phyloP scores from a whole-genome alignment of 2,888 invertebrate genomes.

The Lycocerus yunnanus region DNA sequence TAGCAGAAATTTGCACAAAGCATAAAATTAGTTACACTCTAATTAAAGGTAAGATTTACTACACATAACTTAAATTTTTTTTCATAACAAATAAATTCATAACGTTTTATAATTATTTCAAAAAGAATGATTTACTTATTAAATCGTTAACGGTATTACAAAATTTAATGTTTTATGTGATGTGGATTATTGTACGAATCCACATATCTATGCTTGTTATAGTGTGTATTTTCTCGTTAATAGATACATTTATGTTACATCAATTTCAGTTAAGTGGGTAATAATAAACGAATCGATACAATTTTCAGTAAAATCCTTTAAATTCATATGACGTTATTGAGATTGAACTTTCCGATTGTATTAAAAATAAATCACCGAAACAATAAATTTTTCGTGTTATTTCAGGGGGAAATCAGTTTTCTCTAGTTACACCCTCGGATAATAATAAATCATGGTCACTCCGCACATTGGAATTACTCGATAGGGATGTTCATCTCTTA shows the following conservation, averaged over 20 bases:
- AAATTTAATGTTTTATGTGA: neutral
- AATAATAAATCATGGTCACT: conserved; percentile 41
- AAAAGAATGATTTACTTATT: neutral
- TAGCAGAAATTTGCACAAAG: conserved; percentile 57
- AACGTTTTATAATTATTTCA: too few relatives aligned
- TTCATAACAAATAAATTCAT: neutral
- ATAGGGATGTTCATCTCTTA: conserved; percentile 35
- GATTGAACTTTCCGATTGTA: conserved; percentile 2
- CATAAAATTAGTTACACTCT: conserved; percentile 58
- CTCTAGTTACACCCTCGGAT: conserved; percentile 38
- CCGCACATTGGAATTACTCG: conserved; percentile 50
- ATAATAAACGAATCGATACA: neutral
- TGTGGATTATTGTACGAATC: neutral
- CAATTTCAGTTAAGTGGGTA: neutral
- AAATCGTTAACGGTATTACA: neutral
- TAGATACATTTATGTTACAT: neutral
- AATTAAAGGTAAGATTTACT: conserved; percentile 50
- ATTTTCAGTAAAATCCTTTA: neutral
- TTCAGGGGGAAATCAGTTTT: conserved; percentile 35
- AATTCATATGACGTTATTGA: conserved; percentile 4
- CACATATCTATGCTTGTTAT: neutral
- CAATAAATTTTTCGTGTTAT: conserved; percentile 8
- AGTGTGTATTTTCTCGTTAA: neutral
- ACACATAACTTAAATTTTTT: too few relatives aligned
- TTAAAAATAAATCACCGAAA: conserved; percentile 9